phyloP scores from a whole-genome alignment of 2,888 invertebrate species.

The Alentia gelatinosa region DNA sequence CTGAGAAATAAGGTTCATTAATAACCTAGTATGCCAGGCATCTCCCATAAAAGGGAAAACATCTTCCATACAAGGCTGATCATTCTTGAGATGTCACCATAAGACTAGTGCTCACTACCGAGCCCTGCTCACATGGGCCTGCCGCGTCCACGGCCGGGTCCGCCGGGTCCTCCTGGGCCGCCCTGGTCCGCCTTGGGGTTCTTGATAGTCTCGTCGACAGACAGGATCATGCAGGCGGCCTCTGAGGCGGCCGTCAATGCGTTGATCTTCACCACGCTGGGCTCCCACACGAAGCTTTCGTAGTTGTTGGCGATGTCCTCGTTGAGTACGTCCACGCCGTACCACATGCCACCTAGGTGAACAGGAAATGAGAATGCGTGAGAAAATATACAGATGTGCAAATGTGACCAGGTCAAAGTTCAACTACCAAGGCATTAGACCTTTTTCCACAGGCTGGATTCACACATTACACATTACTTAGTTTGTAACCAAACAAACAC shows the following conservation, averaged over 20 bases:
- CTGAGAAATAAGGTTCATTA: background rate
- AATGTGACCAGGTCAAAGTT: no score
- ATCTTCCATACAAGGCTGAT: no score
- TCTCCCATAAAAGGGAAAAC: no score
- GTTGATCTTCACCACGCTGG: slow-evolving; percentile 96
- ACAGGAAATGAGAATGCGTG: no score
- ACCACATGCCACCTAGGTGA: slow-evolving; percentile 92
- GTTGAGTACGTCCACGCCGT: slow-evolving; percentile 95
- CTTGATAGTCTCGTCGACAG: slow-evolving; percentile 99
- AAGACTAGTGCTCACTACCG: background rate
- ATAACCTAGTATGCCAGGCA: no score
- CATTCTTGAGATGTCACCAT: no score
- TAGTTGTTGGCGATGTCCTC: slow-evolving; percentile 98
- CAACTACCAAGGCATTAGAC: no score
- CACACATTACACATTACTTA: no score
- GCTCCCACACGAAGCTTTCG: slow-evolving; percentile 97
- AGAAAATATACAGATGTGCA: no score
- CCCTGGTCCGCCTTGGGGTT: slow-evolving; percentile 83
- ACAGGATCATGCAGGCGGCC: slow-evolving; percentile 96
- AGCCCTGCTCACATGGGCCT: background rate
- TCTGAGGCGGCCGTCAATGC: slow-evolving; percentile 96
- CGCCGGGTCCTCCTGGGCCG: slow-evolving; percentile 69
- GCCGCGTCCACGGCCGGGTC: slow-evolving; percentile 76
- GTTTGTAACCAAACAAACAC: no score
- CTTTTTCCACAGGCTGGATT: no score